These are phyloP conservation scores for Notiomystis cincta DNA, from an alignment of 2,113 vertebrate species.

Conservation along the genomic window DNA sequence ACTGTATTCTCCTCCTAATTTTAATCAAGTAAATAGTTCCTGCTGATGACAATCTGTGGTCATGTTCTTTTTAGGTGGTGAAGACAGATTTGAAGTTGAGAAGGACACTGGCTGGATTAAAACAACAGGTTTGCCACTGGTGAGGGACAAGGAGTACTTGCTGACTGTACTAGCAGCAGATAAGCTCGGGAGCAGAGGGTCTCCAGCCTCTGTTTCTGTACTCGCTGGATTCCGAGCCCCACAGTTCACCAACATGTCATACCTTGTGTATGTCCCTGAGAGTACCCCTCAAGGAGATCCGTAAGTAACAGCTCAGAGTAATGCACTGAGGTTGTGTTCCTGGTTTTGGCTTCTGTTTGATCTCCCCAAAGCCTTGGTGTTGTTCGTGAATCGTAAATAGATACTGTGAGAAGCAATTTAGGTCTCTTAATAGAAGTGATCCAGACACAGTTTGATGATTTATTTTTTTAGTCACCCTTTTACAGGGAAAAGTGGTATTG, in stretches of 20 bases:
- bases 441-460: background rate
- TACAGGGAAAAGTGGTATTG: background rate
- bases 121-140: constrained; percentile 81
- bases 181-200: constrained; percentile 77
- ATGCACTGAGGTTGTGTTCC: background rate
- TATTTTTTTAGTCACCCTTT: background rate
- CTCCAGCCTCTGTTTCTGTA: constrained; percentile 77
- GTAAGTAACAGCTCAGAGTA: constrained; percentile 71
- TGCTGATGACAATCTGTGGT: background rate
- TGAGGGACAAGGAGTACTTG: constrained; percentile 80
- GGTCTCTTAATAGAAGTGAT: background rate
- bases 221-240: constrained; percentile 79
- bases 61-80: constrained; percentile 74
- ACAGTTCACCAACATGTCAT: constrained; percentile 82
- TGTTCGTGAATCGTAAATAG: background rate
- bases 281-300: constrained; percentile 72
- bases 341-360: background rate
- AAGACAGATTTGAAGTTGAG: constrained; percentile 84
- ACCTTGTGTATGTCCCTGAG: constrained; percentile 78
- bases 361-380: background rate
- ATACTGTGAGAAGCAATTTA: background rate
- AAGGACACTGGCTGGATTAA: constrained; percentile 80
- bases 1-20: background rate
- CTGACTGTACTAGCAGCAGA: constrained; percentile 82
- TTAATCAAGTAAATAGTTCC: background rate